Conservation (phyloP, 2,888 invertebrate genomes). For the Yponomeuta sedellus region DNA sequence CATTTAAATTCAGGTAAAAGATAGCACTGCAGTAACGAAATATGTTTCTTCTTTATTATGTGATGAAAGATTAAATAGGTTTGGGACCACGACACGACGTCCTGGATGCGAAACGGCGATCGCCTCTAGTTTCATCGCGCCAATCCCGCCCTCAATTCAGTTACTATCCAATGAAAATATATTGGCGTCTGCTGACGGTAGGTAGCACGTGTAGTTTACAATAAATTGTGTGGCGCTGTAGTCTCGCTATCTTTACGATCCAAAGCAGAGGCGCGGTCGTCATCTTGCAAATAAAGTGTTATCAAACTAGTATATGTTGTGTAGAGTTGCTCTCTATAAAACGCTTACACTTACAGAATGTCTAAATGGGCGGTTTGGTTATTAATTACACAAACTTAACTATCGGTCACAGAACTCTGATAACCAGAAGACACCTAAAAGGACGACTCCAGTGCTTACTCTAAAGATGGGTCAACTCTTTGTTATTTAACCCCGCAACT, state of each 20-base stretch:
- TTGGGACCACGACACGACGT: background rate
- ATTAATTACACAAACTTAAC: too few relatives aligned
- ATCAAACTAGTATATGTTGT: background rate
- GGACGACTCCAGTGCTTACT: too few relatives aligned
- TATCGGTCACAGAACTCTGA: too few relatives aligned
- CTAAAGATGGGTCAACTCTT: too few relatives aligned
- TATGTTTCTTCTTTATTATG: conserved; percentile 1
- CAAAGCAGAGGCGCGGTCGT: conserved; percentile 2
- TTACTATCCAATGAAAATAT: conserved; percentile 36
- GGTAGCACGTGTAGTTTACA: conserved; percentile 1
- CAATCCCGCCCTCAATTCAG: conserved; percentile 24
- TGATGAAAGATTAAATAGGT: conserved; percentile 2
- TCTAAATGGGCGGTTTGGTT: too few relatives aligned
- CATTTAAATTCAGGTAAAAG: conserved; percentile 9
- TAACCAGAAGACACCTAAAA: too few relatives aligned
- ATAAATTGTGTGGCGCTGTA: background rate
- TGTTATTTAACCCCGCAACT: too few relatives aligned
- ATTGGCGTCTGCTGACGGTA: conserved; percentile 23
- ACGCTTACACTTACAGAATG: too few relatives aligned
- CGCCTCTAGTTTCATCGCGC: conserved; percentile 27
- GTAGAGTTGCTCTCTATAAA: background rate
- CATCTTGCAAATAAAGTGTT: conserved; percentile 1
- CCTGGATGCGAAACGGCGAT: conserved; percentile 18
- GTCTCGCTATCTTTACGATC: conserved; percentile 8
- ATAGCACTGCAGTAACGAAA: conserved; percentile 8